Evolutionary conservation across 2,888 invertebrate genomes (phyloP).

Genomic region (Hofmannophila pseudospretella): DNA sequence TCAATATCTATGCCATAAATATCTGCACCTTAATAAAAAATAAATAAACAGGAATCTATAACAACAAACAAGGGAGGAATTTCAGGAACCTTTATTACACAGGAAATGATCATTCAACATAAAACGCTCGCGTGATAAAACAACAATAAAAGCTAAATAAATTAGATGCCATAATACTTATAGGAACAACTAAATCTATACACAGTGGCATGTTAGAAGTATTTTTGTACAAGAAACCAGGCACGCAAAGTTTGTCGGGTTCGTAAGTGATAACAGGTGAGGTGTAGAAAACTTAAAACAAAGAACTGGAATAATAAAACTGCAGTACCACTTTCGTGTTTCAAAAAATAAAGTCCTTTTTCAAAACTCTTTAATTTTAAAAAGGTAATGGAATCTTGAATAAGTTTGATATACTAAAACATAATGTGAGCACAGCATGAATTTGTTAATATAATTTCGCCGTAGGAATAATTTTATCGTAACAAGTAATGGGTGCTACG

Average conservation of each 20-base stretch:
- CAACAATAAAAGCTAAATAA: background rate
- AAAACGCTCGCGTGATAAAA: constrained; percentile 2
- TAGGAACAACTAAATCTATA: background rate
- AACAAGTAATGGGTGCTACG: constrained; percentile 9
- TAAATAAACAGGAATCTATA: background rate
- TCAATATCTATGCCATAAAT: too few relatives aligned
- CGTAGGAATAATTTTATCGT: constrained; percentile 4
- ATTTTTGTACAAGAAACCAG: background rate
- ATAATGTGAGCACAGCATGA: background rate
- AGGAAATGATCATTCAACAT: constrained; percentile 4
- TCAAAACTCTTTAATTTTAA: background rate
- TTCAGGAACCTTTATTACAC: background rate
- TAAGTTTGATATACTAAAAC: too few relatives aligned
- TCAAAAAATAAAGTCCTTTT: too few relatives aligned
- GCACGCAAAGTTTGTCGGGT: constrained; percentile 4
- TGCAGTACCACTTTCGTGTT: too few relatives aligned
- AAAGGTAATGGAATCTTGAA: background rate
- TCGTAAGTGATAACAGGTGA: constrained; percentile 3
- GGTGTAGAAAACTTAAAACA: constrained; percentile 4
- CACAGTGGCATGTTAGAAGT: background rate
- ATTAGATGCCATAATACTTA: background rate
- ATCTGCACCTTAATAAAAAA: background rate
- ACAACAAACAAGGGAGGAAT: background rate
- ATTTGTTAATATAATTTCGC: background rate
- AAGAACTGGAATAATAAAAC: background rate